Base-by-base conservation (phyloP, 2,113 vertebrate species). In the Paralichthys olivaceus region DNA sequence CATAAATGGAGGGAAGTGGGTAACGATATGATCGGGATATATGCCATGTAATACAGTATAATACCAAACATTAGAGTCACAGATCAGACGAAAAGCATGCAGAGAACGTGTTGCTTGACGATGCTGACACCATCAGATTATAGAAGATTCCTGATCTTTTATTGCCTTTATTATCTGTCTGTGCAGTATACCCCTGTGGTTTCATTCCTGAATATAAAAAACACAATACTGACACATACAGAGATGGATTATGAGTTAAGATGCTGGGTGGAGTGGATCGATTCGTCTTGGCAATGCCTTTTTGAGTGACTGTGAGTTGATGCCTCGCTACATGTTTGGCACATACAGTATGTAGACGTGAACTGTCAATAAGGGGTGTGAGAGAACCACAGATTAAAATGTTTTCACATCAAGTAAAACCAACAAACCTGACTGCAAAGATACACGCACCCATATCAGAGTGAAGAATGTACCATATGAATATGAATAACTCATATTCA, bases 1-100 rank as follows among this genome's bases (percentile, higher is more conserved):
- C 61, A 71, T 23, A 22, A 47, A 85, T 56, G 20, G 57, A 29
- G 43, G 43, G 13, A 45, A 54, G 22, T 13, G 49, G n/a, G 19
- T 25, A 58, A 61, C 34, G 32, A 74, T 25, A 45, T 57, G 19
- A 77, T 54, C 17, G 23, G 17, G 43, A 32, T 58, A 6, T 19
- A 19, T 49, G 45, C 45, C 19, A 1, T 62, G 25, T 49, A 70
- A 77, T 45, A n/a, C 29, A 70, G 19, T 57, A 47, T 20, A 28
- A 51, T 7, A 32, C 0, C 17, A 59, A 17, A 75, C 19, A 61
- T 26, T 66, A 37, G 57, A 66, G n/a, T 43, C 2, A 56, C 4
- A 63, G 34, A 55, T 59, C 26, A 49, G 45, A 60, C 29, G 65
- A 34, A 63, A 25, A 22, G 40, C 4, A n/a, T 45, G 58, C 40